Percentiles rank a stretch among this genome's conserved stretches.
Evolutionary conservation across 2,888 invertebrate species (phyloP).

Genomic region (Exephanes ischioxanthus): DNA sequence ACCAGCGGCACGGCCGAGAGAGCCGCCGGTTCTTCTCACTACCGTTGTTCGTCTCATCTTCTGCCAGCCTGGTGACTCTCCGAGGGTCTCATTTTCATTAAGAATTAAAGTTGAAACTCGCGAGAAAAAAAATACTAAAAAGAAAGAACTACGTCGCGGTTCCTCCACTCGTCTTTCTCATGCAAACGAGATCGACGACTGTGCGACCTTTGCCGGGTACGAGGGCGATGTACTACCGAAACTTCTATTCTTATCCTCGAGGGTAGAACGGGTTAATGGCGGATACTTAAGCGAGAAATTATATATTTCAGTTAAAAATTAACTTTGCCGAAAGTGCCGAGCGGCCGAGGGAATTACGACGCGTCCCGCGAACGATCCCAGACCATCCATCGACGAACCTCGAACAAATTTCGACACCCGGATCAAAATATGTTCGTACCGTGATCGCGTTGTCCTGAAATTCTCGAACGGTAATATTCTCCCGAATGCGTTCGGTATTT

Average conservation of each 20-base stretch:
- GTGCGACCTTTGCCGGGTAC: constrained; percentile 29
- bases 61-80: constrained; percentile 79
- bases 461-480: background rate
- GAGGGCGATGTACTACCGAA: background rate
- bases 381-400: background rate
- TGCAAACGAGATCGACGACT: constrained; percentile 75
- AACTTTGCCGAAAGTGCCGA: too few species aligned
- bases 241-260: background rate
- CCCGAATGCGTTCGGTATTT: background rate
- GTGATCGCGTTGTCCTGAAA: background rate
- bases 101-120: constrained; percentile 81
- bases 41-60: constrained; percentile 76
- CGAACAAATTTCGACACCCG: background rate
- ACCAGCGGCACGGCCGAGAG: constrained; percentile 21
- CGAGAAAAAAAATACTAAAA: constrained; percentile 30
- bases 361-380: too few species aligned
- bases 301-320: too few species aligned
- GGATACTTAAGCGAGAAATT: too few species aligned
- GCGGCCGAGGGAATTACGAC: too few species aligned
- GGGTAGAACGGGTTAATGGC: background rate
- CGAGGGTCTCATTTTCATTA: constrained; percentile 83
- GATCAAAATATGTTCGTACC: background rate
- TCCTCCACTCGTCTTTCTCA: constrained; percentile 77
- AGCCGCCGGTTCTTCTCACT: constrained; percentile 56
- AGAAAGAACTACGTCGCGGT: constrained; percentile 65